Conservation (phyloP, 2,888 invertebrate genomes). For the Rhingia rostrata region DNA sequence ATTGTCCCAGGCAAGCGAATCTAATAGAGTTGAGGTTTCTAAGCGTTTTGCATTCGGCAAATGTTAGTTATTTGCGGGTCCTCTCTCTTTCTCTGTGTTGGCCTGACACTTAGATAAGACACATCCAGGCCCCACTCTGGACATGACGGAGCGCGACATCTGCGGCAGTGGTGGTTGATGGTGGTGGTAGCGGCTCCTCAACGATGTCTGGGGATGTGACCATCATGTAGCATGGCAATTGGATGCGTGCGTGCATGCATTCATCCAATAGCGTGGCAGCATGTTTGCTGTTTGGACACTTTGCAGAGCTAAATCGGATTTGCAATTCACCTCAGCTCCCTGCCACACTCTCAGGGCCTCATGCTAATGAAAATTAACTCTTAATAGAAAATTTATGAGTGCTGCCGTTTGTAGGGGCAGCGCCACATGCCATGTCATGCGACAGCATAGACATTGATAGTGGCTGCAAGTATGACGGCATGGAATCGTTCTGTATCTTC, state of each 20-base stretch:
- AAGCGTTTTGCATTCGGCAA: constrained; percentile 39
- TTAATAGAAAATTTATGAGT: constrained; percentile 73
- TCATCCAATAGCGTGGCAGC: constrained; percentile 67
- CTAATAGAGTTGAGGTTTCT: constrained; percentile 68
- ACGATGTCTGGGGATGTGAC: background rate
- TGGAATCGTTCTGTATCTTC: constrained; percentile 58
- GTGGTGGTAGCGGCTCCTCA: constrained; percentile 19
- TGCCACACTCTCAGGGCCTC: constrained; percentile 1
- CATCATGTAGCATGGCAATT: constrained; percentile 55
- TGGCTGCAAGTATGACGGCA: constrained; percentile 43
- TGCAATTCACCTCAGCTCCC: constrained; percentile 58
- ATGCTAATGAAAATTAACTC: constrained; percentile 72
- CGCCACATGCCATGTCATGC: constrained; percentile 60
- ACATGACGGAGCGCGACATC: constrained; percentile 29
- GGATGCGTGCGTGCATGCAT: constrained; percentile 74
- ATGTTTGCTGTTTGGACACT: constrained; percentile 70
- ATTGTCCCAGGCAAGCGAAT: constrained; percentile 71
- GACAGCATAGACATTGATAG: constrained; percentile 58
- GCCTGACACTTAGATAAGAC: constrained; percentile 69
- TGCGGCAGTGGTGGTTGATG: constrained; percentile 3
- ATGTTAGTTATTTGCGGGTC: constrained; percentile 68
- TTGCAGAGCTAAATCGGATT: constrained; percentile 69
- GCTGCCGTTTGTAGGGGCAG: constrained; percentile 42
- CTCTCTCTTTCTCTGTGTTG: constrained; percentile 48
- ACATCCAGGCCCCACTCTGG: constrained; percentile 35